Conservation (phyloP, 1,140 invertebrate species). For the Lucilia sericata region DNA sequence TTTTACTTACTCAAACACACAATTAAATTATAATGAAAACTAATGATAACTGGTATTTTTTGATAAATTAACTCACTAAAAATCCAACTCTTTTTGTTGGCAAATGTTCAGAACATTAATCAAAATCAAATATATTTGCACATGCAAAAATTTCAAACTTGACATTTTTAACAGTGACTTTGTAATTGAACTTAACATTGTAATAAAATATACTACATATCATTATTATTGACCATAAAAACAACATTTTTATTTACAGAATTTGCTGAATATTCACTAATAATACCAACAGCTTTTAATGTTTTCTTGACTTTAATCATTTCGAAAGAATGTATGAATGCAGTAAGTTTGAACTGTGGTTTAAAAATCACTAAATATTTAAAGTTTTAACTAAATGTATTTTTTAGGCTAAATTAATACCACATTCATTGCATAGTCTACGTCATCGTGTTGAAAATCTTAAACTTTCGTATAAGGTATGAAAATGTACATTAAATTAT, state of each 20-base stretch:
- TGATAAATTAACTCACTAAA: no score
- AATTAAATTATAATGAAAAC: no score
- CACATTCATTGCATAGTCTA: conserved; percentile 46
- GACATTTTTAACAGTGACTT: no score
- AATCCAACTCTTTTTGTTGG: neutral
- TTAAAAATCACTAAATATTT: neutral
- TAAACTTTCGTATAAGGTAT: conserved; percentile 39
- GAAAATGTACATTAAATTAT: neutral
- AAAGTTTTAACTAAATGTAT: no score
- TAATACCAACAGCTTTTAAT: conserved; percentile 26
- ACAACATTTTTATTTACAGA: neutral
- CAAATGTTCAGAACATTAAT: no score
- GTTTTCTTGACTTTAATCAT: conserved; percentile 25
- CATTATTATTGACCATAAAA: no score
- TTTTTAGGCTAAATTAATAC: conserved; percentile 41
- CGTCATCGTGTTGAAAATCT: conserved; percentile 32
- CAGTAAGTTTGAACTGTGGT: conserved; percentile 36
- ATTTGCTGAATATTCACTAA: conserved; percentile 42
- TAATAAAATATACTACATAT: no score
- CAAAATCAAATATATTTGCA: no score
- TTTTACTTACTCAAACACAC: no score
- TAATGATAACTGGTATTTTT: neutral
- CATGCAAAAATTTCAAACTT: no score
- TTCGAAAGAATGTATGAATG: conserved; percentile 43
- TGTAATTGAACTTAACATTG: no score